Percentiles rank a stretch among this genome's conserved stretches.
phyloP scores from a whole-genome alignment of 2,797 vertebrate species.

The Lepus oiostolus region DNA sequence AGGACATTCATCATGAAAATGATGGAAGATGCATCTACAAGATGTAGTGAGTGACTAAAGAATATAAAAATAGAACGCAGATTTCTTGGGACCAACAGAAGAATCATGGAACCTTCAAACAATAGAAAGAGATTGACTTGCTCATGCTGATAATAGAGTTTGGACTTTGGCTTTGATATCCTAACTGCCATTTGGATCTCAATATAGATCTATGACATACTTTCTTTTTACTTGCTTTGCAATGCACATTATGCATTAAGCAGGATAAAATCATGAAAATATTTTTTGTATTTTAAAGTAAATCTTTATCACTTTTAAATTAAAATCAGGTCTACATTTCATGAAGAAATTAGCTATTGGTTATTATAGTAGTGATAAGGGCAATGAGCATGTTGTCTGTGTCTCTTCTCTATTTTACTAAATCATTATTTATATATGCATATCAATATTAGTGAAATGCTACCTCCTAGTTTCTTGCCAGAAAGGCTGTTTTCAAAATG shows the following conservation, averaged over 20 bases:
- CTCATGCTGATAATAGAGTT: background rate
- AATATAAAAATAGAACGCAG: background rate
- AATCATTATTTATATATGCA: background rate
- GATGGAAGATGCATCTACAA: background rate
- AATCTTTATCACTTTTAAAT: background rate
- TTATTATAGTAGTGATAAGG: background rate
- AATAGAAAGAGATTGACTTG: background rate
- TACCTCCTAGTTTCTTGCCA: slow-evolving; percentile 66
- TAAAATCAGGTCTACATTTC: background rate
- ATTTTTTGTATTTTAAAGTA: background rate
- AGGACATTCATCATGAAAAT: background rate
- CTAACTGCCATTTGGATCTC: background rate
- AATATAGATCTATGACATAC: background rate
- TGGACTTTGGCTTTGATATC: background rate
- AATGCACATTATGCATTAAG: background rate
- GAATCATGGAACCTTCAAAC: background rate
- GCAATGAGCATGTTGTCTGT: background rate
- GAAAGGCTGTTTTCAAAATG: slow-evolving; percentile 41
- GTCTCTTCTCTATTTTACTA: background rate
- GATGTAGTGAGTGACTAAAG: background rate
- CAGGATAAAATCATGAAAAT: background rate
- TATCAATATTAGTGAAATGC: background rate
- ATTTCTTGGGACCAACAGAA: background rate
- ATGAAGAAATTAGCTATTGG: background rate
- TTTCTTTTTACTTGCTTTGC: background rate